Percentiles rank a stretch among this genome's conserved stretches.
Conservation (phyloP, 2,797 vertebrate genomes). For the Falco naumanni region DNA sequence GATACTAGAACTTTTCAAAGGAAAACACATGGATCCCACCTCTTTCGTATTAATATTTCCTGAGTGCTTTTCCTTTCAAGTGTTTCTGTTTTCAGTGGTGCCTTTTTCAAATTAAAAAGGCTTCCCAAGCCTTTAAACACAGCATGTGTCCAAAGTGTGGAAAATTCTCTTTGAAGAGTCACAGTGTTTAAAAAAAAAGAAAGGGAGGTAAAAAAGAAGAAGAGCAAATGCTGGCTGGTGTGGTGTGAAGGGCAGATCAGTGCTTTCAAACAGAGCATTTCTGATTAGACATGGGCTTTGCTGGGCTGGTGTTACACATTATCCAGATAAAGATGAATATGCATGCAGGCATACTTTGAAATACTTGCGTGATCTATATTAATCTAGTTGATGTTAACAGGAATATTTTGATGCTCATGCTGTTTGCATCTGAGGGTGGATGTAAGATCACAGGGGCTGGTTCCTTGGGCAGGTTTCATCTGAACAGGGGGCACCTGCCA, state of each 20-base stretch:
- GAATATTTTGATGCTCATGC: not conserved
- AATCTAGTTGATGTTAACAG: not conserved
- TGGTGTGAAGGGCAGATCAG: not conserved
- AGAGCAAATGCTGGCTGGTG: not conserved
- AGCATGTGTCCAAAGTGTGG: constrained; percentile 39
- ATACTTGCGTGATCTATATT: not conserved
- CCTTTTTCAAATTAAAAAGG: constrained; percentile 59
- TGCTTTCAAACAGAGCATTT: not conserved
- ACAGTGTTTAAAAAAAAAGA: not conserved
- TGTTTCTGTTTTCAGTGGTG: constrained; percentile 36
- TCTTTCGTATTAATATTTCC: constrained; percentile 60
- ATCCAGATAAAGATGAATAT: not conserved
- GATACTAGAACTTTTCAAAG: constrained; percentile 27
- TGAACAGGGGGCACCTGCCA: not conserved
- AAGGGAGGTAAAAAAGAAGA: not conserved
- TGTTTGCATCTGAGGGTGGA: not conserved
- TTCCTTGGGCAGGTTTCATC: not conserved
- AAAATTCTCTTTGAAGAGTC: constrained; percentile 58
- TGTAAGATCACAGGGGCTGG: not conserved
- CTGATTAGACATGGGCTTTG: not conserved
- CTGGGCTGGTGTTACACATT: not conserved
- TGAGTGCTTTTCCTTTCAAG: constrained; percentile 54
- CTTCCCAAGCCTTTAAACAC: constrained; percentile 58
- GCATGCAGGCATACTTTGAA: not conserved
- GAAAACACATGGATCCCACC: constrained; percentile 47